Evolutionary conservation across 2,797 vertebrate genomes (phyloP), one percentile per base, ranked within the genome.

Genomic region (Austrolebias charrua): DNA sequence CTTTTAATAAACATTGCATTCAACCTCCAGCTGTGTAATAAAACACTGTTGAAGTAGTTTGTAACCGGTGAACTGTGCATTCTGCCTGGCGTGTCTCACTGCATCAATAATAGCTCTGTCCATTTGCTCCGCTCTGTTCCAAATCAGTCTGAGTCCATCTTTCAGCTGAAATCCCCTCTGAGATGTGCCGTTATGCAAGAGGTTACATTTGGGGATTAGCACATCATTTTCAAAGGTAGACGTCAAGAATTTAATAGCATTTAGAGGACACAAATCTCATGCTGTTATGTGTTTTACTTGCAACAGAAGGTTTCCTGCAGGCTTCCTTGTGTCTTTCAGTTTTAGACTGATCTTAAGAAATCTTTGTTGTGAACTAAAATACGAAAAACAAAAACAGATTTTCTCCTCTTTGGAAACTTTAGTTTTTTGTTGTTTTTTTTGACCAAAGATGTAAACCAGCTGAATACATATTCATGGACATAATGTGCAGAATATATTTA

Each of bases 131-230:
- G 13, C 78, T 76, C 60, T 67, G 71, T 67, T 81, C 67, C 63
- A 82, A 86, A 86, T 83, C 66, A 60, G 72, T 62, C 66, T 24
- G 60, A 67, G 71, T 81, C 80, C 79, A 81, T 86, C 85, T 78
- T 84, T 84, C 63, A n/a, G 70, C 74, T 76, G 53, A 86, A 87
- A 87, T 87, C 82, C 81, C 70, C 0, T 12, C 66, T 28, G 85
- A 82, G 86, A 88, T 80, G 61, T 13, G 18, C 18, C 0, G 76
- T 90, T 90, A 90, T 51, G 86, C 85, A 90, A 90, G 80, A 71
- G 84, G 81, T 71, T 72, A 69, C 81, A 53, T 87, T 87, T 83
- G 73, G 79, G 86, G 87, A 90, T 90, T 89, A 83, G 73, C 75
- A 76, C 78, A 60, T 84, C 50, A 47, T 89, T 87, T 84, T 78